phyloP scores from a whole-genome alignment of 2,113 vertebrate genomes.

The Fulmarus glacialis region DNA sequence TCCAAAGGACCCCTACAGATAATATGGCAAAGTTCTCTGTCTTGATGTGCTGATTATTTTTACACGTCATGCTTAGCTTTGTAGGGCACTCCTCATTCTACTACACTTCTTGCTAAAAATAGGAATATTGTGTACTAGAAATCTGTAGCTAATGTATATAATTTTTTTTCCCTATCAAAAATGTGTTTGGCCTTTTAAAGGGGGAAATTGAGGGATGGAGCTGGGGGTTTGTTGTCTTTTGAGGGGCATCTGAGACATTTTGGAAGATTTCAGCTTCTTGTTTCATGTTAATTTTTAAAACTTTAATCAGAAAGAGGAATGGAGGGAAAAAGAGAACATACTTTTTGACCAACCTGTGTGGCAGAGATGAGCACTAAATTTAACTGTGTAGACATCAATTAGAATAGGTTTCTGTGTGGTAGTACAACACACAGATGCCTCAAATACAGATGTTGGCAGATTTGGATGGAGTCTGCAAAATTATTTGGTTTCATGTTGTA shows the following conservation, averaged over 20 bases:
- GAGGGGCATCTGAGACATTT: background rate
- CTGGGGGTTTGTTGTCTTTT: background rate
- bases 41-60: background rate
- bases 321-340: fast-evolving
- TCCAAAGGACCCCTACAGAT: background rate
- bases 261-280: background rate
- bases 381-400: background rate
- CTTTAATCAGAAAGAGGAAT: background rate
- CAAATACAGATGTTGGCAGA: background rate
- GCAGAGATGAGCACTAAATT: background rate
- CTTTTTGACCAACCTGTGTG: background rate
- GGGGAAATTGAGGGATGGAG: background rate
- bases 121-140: background rate
- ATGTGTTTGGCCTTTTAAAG: background rate
- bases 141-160: background rate
- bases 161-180: background rate
- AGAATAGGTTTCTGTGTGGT: background rate
- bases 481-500: background rate
- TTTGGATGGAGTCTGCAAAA: background rate
- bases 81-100: background rate
- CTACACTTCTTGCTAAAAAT: background rate
- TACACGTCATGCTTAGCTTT: background rate
- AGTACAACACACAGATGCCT: background rate
- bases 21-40: background rate
- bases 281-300: background rate